These are phyloP conservation scores for Antechinus flavipes DNA, from an alignment of 2,113 vertebrate species.

Conservation along the genomic window DNA sequence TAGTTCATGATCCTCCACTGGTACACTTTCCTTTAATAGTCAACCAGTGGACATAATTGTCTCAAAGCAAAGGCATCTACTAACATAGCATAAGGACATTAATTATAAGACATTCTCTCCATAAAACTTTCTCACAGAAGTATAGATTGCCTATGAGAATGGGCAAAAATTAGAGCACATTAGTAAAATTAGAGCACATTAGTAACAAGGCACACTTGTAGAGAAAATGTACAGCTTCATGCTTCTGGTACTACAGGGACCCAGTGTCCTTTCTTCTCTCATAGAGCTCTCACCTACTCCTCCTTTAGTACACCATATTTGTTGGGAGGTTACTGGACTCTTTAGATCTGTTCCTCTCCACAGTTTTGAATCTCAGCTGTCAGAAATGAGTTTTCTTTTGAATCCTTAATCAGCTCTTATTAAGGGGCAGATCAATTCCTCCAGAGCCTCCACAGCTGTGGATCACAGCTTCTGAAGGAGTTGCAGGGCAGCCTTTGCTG, in stretches of 20 bases:
- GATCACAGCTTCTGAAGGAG: too few relatives aligned
- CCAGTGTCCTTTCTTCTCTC: not conserved
- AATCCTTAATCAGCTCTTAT: not conserved
- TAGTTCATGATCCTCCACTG: not conserved
- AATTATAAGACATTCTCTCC: not conserved
- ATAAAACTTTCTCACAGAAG: not conserved
- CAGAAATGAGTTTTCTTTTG: not conserved
- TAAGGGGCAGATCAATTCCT: too few relatives aligned
- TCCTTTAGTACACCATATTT: not conserved
- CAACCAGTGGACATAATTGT: not conserved
- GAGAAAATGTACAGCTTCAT: not conserved
- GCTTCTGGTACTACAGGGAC: not conserved
- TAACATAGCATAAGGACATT: not conserved
- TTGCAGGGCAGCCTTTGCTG: too few relatives aligned
- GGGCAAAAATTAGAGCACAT: not conserved
- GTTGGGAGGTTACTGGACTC: not conserved
- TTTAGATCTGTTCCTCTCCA: not conserved
- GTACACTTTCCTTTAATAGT: not conserved
- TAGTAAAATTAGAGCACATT: not conserved
- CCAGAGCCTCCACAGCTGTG: too few relatives aligned
- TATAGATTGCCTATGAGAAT: not conserved
- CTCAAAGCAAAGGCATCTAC: not conserved
- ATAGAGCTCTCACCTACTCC: not conserved
- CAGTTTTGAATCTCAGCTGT: not conserved
- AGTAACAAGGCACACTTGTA: not conserved